Conservation (phyloP, 2,888 invertebrate species). For the Polydrusus pterygomalis region DNA sequence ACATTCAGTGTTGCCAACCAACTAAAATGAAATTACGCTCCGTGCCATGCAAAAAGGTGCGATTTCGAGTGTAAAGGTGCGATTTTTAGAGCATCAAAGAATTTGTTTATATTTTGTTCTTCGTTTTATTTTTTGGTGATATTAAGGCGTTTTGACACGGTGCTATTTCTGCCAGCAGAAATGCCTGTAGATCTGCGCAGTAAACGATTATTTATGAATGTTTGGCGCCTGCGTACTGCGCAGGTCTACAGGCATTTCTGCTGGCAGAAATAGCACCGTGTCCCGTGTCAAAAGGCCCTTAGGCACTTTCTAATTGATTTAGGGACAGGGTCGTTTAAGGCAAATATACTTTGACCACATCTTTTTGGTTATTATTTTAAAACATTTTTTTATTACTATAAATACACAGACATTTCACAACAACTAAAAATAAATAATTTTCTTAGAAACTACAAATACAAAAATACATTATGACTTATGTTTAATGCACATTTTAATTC, state of each 20-base stretch:
- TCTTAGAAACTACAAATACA: constrained; percentile 10
- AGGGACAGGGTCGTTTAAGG: constrained; percentile 14
- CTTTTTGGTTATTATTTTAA: constrained; percentile 14
- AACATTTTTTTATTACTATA: constrained; percentile 12
- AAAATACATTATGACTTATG: constrained; percentile 8
- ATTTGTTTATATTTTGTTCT: constrained; percentile 12
- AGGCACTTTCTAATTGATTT: constrained; percentile 1
- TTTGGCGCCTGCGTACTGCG: not conserved
- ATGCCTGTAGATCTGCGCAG: not conserved
- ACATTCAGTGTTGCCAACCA: constrained; percentile 1
- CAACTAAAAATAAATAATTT: constrained; percentile 10
- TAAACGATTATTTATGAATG: constrained; percentile 1
- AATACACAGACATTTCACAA: constrained; percentile 12
- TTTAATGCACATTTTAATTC: constrained; percentile 20
- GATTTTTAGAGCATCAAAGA: constrained; percentile 6
- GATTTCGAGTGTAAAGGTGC: constrained; percentile 12
- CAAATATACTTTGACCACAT: constrained; percentile 7
- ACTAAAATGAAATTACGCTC: constrained; percentile 1
- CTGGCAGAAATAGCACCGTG: no score
- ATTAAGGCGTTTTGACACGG: constrained; percentile 5
- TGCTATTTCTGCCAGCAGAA: not conserved
- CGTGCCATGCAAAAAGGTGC: constrained; percentile 3
- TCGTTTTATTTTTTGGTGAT: constrained; percentile 12
- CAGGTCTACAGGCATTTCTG: not conserved
- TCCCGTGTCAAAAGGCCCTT: not conserved